Conservation (phyloP, 2,797 vertebrate species). For the Gymnoscopelus microlampas region DNA sequence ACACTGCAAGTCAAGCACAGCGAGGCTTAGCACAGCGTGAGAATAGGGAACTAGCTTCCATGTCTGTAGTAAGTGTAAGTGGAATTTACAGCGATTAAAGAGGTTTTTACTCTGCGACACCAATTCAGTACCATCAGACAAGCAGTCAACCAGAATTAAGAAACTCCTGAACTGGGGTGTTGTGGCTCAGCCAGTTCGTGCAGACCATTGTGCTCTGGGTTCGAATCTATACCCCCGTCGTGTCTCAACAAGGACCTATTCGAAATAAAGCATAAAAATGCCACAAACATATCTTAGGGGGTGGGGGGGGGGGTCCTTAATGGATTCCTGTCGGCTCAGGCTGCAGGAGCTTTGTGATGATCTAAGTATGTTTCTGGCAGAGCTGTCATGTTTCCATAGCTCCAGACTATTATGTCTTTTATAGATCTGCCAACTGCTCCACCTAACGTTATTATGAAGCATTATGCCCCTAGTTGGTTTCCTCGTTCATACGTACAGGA, state of each 20-base stretch:
- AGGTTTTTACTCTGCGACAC: too few relatives aligned
- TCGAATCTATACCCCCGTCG: too few relatives aligned
- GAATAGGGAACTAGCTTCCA: constrained; percentile 23
- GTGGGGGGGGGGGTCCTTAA: not conserved
- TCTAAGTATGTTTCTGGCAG: not conserved
- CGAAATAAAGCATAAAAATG: too few relatives aligned
- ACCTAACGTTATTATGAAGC: not conserved
- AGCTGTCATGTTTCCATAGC: not conserved
- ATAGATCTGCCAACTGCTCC: not conserved
- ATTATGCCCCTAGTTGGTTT: not conserved
- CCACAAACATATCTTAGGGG: too few relatives aligned
- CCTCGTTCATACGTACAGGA: not conserved
- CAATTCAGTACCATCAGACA: too few relatives aligned
- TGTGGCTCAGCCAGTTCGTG: too few relatives aligned
- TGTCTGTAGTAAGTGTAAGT: too few relatives aligned
- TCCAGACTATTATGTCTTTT: not conserved
- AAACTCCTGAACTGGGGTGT: too few relatives aligned
- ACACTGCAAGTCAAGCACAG: constrained; percentile 27
- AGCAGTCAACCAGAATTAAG: too few relatives aligned
- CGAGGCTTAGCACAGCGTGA: constrained; percentile 48
- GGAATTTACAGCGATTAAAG: too few relatives aligned
- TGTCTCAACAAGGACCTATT: too few relatives aligned
- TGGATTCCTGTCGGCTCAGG: not conserved
- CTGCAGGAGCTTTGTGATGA: constrained; percentile 8
- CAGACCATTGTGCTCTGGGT: too few relatives aligned